Conservation (phyloP, 2,888 invertebrate species). For the Drosophila mimetica region DNA sequence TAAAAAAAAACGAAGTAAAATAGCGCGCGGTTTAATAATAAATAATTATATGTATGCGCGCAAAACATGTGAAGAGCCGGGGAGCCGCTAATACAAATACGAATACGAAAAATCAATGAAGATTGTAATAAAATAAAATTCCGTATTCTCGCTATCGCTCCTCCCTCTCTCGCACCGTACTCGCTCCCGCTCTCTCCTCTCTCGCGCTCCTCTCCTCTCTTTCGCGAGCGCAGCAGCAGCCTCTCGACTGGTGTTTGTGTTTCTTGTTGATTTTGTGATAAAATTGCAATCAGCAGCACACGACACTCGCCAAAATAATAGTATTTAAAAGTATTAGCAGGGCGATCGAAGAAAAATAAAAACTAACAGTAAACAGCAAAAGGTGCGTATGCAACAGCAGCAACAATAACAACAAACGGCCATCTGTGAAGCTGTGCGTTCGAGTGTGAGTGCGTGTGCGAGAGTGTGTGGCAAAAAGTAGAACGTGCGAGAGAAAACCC, state of each 20-base stretch:
- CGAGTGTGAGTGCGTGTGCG: constrained; percentile 27
- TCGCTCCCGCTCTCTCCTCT: constrained; percentile 27
- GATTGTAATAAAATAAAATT: constrained; percentile 80
- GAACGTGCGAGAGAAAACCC: constrained; percentile 74
- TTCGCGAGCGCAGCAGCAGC: constrained; percentile 34
- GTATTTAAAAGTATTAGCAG: constrained; percentile 38
- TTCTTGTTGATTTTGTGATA: constrained; percentile 78
- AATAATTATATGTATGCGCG: constrained; percentile 78
- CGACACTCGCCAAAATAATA: constrained; percentile 45
- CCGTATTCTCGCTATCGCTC: constrained; percentile 69
- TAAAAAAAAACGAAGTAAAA: constrained; percentile 44
- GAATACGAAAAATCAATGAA: constrained; percentile 77
- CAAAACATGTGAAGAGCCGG: constrained; percentile 74
- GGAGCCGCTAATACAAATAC: constrained; percentile 54
- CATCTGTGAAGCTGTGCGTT: constrained; percentile 31
- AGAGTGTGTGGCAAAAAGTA: constrained; percentile 49
- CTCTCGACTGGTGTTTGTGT: constrained; percentile 50
- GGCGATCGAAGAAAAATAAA: neutral
- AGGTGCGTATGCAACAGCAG: constrained; percentile 65
- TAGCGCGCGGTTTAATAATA: constrained; percentile 76
- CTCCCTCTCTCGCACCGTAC: constrained; percentile 50
- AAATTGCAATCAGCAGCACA: constrained; percentile 74
- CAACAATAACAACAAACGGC: constrained; percentile 37
- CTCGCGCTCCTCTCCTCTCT: constrained; percentile 41
- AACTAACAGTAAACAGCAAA: constrained; percentile 44